Evolutionary conservation across 1,140 invertebrate species (phyloP), one percentile per base, ranked within the genome.

Genomic region (Sitobion miscanthi): DNA sequence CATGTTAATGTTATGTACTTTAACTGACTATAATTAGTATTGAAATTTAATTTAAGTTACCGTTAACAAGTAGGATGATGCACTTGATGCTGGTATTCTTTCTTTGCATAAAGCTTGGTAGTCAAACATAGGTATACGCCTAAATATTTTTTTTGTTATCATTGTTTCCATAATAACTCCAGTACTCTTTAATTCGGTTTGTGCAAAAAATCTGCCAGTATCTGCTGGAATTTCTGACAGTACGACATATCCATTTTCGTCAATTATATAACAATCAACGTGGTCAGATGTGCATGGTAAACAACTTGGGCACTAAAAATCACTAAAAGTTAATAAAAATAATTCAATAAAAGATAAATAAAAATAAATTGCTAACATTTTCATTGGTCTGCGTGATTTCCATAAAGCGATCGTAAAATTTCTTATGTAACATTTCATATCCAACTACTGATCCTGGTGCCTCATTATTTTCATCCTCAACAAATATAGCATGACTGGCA

Each of bases 171-270:
- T 97, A 7, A 98, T 96, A 45, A 97, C 96, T 88, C 85, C 93
- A 77, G 85, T 90, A 30, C 97, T 97, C 94, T 98, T 97, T 42
- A 98, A 95, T 93, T 97, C 97, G 8, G 91, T 93, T 85, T 93
- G 91, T 0, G 98, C 98, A 95, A 99, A 98, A 95, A 99, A 99
- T 94, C 96, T 95, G 0, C 98, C 98, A 0, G 97, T 97, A 82
- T 97, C 96, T 30, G 97, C 96, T 47, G 96, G 95, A 35, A 96
- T 96, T 94, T 97, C 96, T 0, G 97, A 97, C 30, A 98, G 96
- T 2, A 99, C 96, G n/a, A 99, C 96, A 95, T 98, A 99, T 0
- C 98, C 98, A 95, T 98, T 98, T 94, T 97, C 97, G 95, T 99
- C 98, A 35, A 99, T 96, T 8, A 99, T 96, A 95, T 97, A 99